phyloP scores from a whole-genome alignment of 2,797 vertebrate species.

The Rhynchonycteris naso region DNA sequence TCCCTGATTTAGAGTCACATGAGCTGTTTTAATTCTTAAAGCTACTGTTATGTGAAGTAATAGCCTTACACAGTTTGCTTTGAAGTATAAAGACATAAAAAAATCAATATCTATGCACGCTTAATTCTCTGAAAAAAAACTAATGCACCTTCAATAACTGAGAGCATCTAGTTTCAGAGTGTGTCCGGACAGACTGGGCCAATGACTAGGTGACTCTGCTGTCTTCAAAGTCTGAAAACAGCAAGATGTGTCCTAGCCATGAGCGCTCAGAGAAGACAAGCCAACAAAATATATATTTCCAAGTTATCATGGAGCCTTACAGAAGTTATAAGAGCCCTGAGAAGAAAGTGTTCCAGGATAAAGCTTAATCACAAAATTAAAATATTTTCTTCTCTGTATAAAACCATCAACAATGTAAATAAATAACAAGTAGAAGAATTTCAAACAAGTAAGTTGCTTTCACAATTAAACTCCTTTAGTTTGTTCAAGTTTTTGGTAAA shows the following conservation, averaged over 20 bases:
- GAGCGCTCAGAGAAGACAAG: background rate
- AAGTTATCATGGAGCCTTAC: background rate
- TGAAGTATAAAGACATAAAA: conserved; percentile 38
- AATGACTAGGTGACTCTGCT: background rate
- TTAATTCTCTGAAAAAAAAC: conserved; percentile 18
- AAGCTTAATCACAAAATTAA: background rate
- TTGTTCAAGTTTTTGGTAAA: conserved; percentile 27
- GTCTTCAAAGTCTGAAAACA: conserved; percentile 9
- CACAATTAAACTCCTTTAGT: background rate
- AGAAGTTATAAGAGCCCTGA: background rate
- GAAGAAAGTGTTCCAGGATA: background rate
- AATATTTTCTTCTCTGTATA: background rate
- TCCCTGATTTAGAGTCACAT: background rate
- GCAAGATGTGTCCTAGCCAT: background rate
- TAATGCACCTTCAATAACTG: background rate
- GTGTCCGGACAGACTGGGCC: background rate
- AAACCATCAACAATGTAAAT: background rate
- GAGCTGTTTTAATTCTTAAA: conserved; percentile 35
- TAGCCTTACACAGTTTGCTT: background rate
- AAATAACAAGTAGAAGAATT: background rate
- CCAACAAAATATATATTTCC: background rate
- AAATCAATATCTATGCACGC: background rate
- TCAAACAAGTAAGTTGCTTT: conserved; percentile 24
- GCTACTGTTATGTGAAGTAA: background rate
- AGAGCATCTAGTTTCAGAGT: background rate